Base-by-base conservation (phyloP, 2,797 vertebrate genomes). In the Notoglanidium macrostoma region DNA sequence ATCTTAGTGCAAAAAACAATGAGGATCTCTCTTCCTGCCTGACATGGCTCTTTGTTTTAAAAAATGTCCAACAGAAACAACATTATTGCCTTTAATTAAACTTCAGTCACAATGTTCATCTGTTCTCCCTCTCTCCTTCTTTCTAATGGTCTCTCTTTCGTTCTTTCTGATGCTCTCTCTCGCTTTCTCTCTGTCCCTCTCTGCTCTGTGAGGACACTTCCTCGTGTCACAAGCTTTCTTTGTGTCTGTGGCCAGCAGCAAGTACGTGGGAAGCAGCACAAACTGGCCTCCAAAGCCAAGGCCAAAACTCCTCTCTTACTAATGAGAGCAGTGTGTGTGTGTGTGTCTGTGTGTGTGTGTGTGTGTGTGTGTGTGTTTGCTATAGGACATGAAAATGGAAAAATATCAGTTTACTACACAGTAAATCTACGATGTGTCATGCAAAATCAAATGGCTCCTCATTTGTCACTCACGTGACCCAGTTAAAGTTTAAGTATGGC, bases 11-110 rank as follows among this genome's bases (percentile, higher is more conserved):
- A 12, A 46, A 40, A 40, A 86, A 78, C 54, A 73, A 63, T 54
- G 11, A 70, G 29, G 17, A 67, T 55, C 65, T 89, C 88, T 59
- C 86, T 85, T 55, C 40, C 26, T 91, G 85, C 49, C 84, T 83
- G 76, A 86, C 84, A 86, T 84, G 57, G 51, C 46, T 84, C 87
- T 89, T 86, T 91, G 90, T 92, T 89, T 87, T 85, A 57, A 59
- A 88, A 70, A 87, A 87, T 83, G 89, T 80, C 83, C 76, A 86
- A 87, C 86, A 88, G 88, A 91, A 92, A 90, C 90, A 91, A 90
- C 88, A 90, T 91, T 90, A 92, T 91, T 92, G 88, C 89, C 87
- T 91, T 91, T 90, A 92, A 92, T 92, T 91, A 92, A 91, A 90
- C 87, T 55, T 83, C 85, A 72, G 54, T 90, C 89, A 91, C 89